Conservation (phyloP, 2,797 vertebrate genomes). For the Liasis olivaceus region DNA sequence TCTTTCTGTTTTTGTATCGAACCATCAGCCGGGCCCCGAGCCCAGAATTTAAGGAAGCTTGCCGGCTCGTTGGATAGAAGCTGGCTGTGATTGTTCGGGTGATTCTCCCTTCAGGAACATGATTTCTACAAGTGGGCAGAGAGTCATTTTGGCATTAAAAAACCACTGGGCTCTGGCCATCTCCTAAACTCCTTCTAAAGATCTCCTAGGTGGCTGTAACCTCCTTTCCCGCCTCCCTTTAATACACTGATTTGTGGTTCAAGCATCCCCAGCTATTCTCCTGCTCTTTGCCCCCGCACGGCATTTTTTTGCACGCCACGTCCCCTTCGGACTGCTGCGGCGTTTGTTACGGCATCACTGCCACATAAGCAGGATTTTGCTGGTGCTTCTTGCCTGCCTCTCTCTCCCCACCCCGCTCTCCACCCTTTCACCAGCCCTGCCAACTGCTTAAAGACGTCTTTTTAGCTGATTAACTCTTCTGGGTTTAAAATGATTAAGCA, state of each 20-base stretch:
- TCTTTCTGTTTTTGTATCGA: no score
- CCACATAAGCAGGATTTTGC: slow-evolving; percentile 53
- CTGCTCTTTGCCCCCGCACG: rapidly evolving
- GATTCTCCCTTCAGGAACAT: no score
- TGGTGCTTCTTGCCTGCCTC: background rate
- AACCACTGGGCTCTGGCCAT: no score
- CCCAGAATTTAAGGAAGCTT: no score
- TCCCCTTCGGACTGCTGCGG: background rate
- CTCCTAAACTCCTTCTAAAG: background rate
- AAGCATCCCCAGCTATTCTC: no score
- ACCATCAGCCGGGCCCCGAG: no score
- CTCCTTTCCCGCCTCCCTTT: background rate
- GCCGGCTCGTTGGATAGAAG: no score
- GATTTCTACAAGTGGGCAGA: no score
- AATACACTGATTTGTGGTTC: no score
- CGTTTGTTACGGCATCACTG: background rate
- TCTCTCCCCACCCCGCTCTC: background rate
- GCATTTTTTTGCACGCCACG: slow-evolving; percentile 12
- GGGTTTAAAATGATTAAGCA: slow-evolving; percentile 29
- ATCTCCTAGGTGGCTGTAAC: no score
- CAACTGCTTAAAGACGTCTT: background rate
- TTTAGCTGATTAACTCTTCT: slow-evolving; percentile 1
- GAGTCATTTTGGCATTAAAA: no score
- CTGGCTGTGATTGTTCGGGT: no score
- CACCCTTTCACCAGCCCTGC: background rate